phyloP scores from a whole-genome alignment of 2,797 vertebrate genomes.

The Megaceryle alcyon region DNA sequence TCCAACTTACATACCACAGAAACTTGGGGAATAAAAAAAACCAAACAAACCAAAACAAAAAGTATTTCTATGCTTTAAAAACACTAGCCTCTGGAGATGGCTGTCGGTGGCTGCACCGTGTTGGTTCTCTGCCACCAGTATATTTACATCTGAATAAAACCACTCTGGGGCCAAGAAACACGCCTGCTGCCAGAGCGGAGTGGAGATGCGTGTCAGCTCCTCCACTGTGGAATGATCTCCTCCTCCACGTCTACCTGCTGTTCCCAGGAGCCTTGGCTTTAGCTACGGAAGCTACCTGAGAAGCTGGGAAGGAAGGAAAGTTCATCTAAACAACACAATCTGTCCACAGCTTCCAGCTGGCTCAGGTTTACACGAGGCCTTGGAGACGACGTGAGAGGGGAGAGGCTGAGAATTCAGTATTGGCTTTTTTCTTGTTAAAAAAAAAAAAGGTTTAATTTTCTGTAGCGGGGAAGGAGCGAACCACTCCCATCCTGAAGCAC shows the following conservation, averaged over 20 bases:
- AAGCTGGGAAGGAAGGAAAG: neutral
- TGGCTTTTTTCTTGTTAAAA: neutral
- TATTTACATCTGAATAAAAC: neutral
- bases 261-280: neutral
- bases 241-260: neutral
- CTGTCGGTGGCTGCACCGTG: neutral
- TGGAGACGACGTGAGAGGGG: rapidly evolving
- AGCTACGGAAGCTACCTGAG: neutral
- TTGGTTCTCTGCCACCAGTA: neutral
- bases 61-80: neutral
- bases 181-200: neutral
- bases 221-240: neutral
- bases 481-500: neutral
- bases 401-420: neutral
- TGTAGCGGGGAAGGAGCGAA: neutral
- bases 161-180: neutral
- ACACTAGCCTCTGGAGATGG: neutral
- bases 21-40: too few species aligned
- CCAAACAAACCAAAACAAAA: too few species aligned
- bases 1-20: neutral
- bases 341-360: neutral
- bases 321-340: neutral
- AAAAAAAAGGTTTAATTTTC: neutral
- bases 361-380: neutral
- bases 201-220: neutral